phyloP scores from a whole-genome alignment of 2,888 invertebrate genomes.

The Xestia sexstrigata region DNA sequence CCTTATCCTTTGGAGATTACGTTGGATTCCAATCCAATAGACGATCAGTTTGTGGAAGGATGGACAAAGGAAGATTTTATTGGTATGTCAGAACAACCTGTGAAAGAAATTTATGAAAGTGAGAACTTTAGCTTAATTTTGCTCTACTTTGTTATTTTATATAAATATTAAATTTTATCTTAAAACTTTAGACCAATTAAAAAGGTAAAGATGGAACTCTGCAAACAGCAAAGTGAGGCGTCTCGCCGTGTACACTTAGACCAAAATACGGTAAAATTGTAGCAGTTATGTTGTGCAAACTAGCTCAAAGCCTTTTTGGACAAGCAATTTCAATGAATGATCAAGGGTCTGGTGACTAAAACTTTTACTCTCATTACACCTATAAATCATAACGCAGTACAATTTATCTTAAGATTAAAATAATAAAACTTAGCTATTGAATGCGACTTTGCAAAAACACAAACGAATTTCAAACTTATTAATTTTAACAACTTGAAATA shows the following conservation, averaged over 20 bases:
- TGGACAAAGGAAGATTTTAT: no score
- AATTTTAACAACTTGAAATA: constrained; percentile 2
- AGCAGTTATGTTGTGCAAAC: neutral
- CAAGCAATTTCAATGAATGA: neutral
- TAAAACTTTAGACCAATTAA: no score
- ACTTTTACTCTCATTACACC: neutral
- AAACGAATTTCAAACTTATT: constrained; percentile 26
- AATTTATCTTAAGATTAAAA: constrained; percentile 3
- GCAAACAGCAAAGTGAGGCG: no score
- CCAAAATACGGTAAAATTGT: neutral
- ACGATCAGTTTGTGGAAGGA: no score
- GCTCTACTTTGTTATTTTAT: no score
- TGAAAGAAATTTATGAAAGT: no score
- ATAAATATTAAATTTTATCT: no score
- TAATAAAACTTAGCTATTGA: neutral
- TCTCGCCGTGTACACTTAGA: no score
- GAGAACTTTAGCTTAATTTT: no score
- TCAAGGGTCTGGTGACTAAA: neutral
- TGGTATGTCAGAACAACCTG: no score
- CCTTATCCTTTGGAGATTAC: neutral
- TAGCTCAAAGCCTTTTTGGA: neutral
- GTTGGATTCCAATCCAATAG: no score
- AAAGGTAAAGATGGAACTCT: no score
- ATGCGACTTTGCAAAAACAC: constrained; percentile 19
- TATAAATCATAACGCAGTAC: neutral